A percentile compares a stretch with the other conserved stretches of the same genome.
Evolutionary conservation across 2,113 vertebrate genomes (phyloP).

Genomic region (Dolichallabes microphthalmus): DNA sequence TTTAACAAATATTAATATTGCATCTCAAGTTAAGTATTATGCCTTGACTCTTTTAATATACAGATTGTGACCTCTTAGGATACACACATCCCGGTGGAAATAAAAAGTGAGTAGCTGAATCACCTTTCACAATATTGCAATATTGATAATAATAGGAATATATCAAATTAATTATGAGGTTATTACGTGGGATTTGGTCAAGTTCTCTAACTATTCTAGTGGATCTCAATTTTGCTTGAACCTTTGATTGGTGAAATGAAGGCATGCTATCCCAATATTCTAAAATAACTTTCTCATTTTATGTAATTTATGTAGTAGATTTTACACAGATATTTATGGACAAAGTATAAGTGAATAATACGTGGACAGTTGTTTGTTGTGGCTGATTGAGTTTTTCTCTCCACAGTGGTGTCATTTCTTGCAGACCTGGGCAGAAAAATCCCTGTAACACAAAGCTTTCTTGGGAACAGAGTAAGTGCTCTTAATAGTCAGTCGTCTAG

Average conservation of each 20-base stretch:
- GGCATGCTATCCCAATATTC: neutral
- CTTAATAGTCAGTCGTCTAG: neutral
- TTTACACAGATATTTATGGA: neutral
- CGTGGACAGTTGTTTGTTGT: neutral
- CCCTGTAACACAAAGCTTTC: conserved; percentile 44
- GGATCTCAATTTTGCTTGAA: neutral
- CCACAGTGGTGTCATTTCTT: conserved; percentile 26
- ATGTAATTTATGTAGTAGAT: neutral
- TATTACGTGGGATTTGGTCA: neutral
- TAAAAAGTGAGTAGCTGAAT: conserved; percentile 45
- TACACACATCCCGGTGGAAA: neutral
- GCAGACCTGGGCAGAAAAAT: conserved; percentile 16
- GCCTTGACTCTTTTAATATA: neutral
- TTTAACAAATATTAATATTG: neutral
- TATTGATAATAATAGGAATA: neutral
- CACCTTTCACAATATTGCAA: neutral
- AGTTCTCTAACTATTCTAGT: neutral
- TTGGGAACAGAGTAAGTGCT: conserved; percentile 59
- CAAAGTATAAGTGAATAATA: neutral
- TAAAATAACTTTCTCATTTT: neutral
- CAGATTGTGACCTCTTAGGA: conserved; percentile 46
- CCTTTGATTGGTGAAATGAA: neutral
- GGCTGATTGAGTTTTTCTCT: neutral
- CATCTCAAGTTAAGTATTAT: neutral
- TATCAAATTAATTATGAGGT: neutral